Base-by-base conservation (phyloP, 2,113 vertebrate species). In the Anoura caudifer region DNA sequence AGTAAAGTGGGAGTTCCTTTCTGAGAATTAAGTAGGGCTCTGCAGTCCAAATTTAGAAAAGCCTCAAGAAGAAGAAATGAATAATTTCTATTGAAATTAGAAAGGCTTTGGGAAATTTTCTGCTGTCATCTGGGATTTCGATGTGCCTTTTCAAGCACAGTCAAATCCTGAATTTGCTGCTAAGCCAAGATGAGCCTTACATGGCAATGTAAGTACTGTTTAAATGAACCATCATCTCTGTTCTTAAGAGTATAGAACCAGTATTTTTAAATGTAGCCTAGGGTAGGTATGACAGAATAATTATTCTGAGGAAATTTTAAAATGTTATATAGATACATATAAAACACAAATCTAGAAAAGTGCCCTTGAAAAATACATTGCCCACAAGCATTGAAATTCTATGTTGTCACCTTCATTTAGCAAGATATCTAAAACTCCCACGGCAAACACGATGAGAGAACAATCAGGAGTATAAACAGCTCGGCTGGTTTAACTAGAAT, bases 31-130 rank as follows among this genome's bases (percentile, higher is more conserved):
- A 90, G 28, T 77, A 87, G 88, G 31, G 28, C 65, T 88, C 91
- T 91, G 28, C n/a, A 73, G 87, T 85, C 65, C 52, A 94, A 72
- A 87, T 73, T 84, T 73, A 96, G 83, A 87, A 83, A 87, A 81
- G 11, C 17, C 22, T 4, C n/a, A 31, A 85, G 22, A 95, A 90
- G 6, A 77, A 79, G 69, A 94, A 94, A 75, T 91, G 45, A 94
- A 69, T 82, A 45, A 85, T 92, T 97, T 92, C 67, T 92, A 24
- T 8, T 89, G 45, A 95, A 96, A 79, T 94, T 92, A 94, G 65
- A 95, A 92, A 50, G 45, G 24, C 36, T 95, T 96, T 92, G 41
- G 33, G 54, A n/a, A 45, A 20, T 90, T 97, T 94, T 90, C 76
- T 92, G 24, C 14, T 95, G 36, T 70, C 26, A 81, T 96, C 52